These are phyloP conservation scores for Acrossocheilus wenchowensis DNA, from an alignment of 2,797 vertebrate genomes.

Conservation along the genomic window DNA sequence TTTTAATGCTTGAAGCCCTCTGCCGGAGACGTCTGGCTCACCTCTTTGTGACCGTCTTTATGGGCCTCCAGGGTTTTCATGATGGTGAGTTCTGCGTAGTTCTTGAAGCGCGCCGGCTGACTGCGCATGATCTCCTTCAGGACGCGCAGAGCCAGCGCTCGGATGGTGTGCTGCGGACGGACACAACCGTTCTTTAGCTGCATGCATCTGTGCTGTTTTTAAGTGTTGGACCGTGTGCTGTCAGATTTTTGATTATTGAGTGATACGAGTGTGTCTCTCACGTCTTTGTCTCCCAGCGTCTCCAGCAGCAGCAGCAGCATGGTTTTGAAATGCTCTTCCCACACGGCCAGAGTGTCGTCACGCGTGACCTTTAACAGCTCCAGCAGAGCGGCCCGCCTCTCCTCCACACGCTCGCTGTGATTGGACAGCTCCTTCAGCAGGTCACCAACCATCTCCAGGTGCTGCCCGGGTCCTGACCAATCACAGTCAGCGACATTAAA, in stretches of 20 bases:
- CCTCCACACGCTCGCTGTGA: slow-evolving; percentile 88
- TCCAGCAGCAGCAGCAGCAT: slow-evolving; percentile 93
- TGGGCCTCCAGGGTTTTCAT: slow-evolving; percentile 98
- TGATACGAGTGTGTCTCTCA: slow-evolving; percentile 63
- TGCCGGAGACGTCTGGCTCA: slow-evolving; percentile 62
- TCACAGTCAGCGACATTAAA: not conserved
- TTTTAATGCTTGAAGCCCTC: not conserved
- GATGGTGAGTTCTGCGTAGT: slow-evolving; percentile 94
- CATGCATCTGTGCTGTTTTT: not conserved
- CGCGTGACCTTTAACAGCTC: slow-evolving; percentile 93
- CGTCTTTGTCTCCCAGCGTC: slow-evolving; percentile 93
- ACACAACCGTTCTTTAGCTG: not conserved
- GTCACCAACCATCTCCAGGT: slow-evolving; percentile 90
- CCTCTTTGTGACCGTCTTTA: slow-evolving; percentile 96
- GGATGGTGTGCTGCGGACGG: slow-evolving; percentile 84
- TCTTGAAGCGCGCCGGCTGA: slow-evolving; percentile 92
- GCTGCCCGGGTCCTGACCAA: slow-evolving; percentile 63
- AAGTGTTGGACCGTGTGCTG: not conserved
- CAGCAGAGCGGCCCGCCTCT: slow-evolving; percentile 87
- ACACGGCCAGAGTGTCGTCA: slow-evolving; percentile 89
- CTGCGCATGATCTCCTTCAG: slow-evolving; percentile 92
- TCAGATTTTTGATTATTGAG: not conserved
- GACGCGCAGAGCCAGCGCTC: slow-evolving; percentile 88
- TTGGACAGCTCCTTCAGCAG: slow-evolving; percentile 95
- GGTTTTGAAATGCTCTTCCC: slow-evolving; percentile 98